Percentiles rank a stretch among this genome's conserved stretches.
These are phyloP conservation scores for Bombus cullumanus DNA, from an alignment of 1,140 invertebrate species.

Conservation along the genomic window DNA sequence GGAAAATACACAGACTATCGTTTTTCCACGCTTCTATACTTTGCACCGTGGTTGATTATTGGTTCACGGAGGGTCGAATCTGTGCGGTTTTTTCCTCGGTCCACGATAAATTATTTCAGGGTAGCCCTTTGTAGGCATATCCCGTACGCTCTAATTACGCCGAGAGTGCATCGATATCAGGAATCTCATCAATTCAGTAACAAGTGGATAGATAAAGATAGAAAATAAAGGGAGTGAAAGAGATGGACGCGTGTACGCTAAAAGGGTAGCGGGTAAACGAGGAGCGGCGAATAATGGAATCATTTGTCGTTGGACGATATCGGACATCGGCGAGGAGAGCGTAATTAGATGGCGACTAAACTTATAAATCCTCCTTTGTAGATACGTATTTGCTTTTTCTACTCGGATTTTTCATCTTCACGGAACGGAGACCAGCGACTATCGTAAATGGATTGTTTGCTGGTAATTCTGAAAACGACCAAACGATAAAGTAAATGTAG, in stretches of 20 bases:
- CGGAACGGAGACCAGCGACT: too few relatives aligned
- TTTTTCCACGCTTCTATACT: not conserved
- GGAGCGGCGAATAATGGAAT: not conserved
- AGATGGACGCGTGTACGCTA: not conserved
- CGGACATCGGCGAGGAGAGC: not conserved
- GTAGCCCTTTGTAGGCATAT: constrained; percentile 41
- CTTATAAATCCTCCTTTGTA: not conserved
- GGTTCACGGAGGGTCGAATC: not conserved
- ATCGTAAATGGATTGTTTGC: too few relatives aligned
- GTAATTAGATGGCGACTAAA: not conserved
- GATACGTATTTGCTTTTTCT: not conserved
- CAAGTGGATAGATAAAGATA: constrained; percentile 43
- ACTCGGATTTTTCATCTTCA: too few relatives aligned
- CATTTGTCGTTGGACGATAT: not conserved
- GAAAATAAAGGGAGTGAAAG: constrained; percentile 28
- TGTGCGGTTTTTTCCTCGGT: constrained; percentile 8
- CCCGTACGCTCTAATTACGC: constrained; percentile 44
- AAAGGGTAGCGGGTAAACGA: not conserved
- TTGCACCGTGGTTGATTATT: not conserved
- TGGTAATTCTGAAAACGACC: not conserved
- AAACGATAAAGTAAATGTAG: not conserved
- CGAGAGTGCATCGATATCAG: constrained; percentile 41
- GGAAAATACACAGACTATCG: not conserved
- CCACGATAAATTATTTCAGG: constrained; percentile 49
- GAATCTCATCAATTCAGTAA: constrained; percentile 38